Conservation (phyloP, 2,888 invertebrate genomes). For the Acrobasis consociella region DNA sequence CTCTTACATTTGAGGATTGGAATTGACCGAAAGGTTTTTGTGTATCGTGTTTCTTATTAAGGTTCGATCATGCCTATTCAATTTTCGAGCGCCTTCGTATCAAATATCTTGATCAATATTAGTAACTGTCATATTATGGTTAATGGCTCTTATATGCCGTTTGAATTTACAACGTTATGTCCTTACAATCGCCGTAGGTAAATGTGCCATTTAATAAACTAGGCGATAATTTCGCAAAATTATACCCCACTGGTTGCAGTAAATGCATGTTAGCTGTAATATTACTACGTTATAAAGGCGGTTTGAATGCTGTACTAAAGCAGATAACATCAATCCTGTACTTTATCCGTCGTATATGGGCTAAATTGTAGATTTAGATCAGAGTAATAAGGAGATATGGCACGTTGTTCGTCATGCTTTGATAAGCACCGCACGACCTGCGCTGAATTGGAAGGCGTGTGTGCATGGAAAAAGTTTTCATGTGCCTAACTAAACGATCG, state of each 20-base stretch:
- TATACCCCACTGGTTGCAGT: not conserved
- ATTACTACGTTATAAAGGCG: not conserved
- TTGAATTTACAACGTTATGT: not conserved
- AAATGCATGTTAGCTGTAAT: conserved; percentile 4
- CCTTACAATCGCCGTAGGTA: not conserved
- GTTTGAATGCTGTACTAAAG: conserved; percentile 1
- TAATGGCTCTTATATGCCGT: too few relatives aligned
- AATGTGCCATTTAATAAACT: not conserved
- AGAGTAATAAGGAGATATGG: conserved; percentile 2
- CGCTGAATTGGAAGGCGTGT: too few relatives aligned
- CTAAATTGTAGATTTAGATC: not conserved
- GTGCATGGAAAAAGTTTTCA: too few relatives aligned
- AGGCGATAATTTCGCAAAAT: conserved; percentile 12
- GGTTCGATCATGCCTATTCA: too few relatives aligned
- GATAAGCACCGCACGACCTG: not conserved
- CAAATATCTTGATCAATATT: too few relatives aligned
- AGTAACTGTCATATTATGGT: too few relatives aligned
- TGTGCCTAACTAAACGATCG: too few relatives aligned
- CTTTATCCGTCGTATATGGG: conserved; percentile 7
- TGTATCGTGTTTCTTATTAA: too few relatives aligned
- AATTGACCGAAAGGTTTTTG: too few relatives aligned
- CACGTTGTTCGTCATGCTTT: not conserved
- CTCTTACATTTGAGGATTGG: too few relatives aligned
- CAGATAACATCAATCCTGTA: conserved; percentile 15
- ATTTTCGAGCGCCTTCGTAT: too few relatives aligned